Conservation (phyloP, 2,888 invertebrate genomes). For the Odontocerum albicorne region DNA sequence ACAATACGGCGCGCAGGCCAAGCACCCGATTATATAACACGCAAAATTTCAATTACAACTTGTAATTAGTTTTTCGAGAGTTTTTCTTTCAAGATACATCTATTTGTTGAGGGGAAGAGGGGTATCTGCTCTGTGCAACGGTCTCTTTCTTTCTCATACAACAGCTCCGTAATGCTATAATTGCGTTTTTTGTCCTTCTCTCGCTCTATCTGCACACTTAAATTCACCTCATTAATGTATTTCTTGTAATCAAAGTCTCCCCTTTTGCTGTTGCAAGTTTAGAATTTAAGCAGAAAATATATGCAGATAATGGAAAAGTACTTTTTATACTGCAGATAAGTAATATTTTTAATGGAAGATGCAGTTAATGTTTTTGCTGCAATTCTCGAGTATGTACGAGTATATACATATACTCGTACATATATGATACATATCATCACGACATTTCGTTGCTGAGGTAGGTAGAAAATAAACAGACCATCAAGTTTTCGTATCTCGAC, state of each 20-base stretch:
- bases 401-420: no score
- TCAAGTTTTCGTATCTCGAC: no score
- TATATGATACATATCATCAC: no score
- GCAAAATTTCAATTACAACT: conserved; percentile 64
- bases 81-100: conserved; percentile 53
- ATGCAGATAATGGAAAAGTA: conserved; percentile 7
- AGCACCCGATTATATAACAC: conserved; percentile 63
- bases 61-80: conserved; percentile 64
- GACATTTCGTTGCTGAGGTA: no score
- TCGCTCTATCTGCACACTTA: neutral
- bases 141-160: conserved; percentile 1
- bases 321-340: no score
- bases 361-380: no score
- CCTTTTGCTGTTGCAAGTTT: no score
- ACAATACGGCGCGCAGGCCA: conserved; percentile 52
- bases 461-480: no score
- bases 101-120: conserved; percentile 46
- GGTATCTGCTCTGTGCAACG: conserved; percentile 1
- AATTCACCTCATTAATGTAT: conserved; percentile 16
- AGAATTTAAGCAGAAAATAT: no score
- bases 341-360: no score
- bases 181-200: neutral
- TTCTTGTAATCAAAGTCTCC: conserved; percentile 19
- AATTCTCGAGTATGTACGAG: no score
- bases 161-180: neutral